These are phyloP conservation scores for Phaetusa simplex DNA, from an alignment of 2,113 vertebrate genomes.

Conservation along the genomic window DNA sequence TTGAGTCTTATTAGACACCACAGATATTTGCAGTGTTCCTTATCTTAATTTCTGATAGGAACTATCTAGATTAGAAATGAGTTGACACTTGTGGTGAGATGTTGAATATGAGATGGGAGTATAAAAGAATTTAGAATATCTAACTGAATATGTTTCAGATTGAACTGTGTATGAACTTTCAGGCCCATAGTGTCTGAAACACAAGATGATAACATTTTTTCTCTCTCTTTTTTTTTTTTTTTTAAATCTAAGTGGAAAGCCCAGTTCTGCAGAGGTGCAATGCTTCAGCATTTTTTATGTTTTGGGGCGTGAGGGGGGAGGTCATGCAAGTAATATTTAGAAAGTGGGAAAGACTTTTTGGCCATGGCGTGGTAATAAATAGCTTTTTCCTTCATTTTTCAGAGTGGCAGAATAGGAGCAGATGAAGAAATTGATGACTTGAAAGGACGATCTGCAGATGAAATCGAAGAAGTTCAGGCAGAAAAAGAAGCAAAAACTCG, in stretches of 20 bases:
- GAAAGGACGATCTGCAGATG: slow-evolving; percentile 84
- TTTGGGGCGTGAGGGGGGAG: too few species aligned
- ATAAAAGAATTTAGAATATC: not conserved
- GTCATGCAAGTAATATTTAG: not conserved
- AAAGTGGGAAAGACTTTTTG: not conserved
- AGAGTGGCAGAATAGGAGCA: slow-evolving; percentile 97
- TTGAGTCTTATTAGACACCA: not conserved
- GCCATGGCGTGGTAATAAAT: not conserved
- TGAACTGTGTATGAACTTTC: too few species aligned
- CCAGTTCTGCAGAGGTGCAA: not conserved
- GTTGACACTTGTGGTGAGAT: not conserved
- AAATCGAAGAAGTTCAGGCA: slow-evolving; percentile 89
- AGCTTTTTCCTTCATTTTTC: not conserved
- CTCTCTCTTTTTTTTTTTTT: not conserved
- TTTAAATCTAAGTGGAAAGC: not conserved
- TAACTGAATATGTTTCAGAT: not conserved
- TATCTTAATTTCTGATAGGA: not conserved
- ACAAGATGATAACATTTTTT: not conserved
- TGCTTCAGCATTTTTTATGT: not conserved
- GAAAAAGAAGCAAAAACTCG: slow-evolving; percentile 96
- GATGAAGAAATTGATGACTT: slow-evolving; percentile 92
- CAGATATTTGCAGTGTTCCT: not conserved
- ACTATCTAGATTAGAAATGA: not conserved
- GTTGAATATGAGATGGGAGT: not conserved
- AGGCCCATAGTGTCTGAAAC: not conserved